Percentiles rank a stretch among this genome's conserved stretches.
These are phyloP conservation scores for Fissipunctia ypsillon DNA, from an alignment of 2,888 invertebrate genomes.

Conservation along the genomic window DNA sequence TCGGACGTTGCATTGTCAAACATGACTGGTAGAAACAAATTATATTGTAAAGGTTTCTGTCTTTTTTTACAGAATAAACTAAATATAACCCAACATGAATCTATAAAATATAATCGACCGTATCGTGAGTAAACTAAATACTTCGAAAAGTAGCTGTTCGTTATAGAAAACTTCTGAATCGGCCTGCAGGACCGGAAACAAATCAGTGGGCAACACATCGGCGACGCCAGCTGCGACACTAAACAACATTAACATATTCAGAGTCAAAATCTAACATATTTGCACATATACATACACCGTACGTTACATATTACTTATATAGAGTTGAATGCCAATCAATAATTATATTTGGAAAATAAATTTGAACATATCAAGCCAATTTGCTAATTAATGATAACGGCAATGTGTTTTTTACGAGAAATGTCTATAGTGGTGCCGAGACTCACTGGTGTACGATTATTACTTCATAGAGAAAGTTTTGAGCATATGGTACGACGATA, in stretches of 20 bases:
- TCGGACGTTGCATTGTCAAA: background rate
- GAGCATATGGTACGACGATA: background rate
- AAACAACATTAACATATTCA: conserved; percentile 58
- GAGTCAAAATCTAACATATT: conserved; percentile 56
- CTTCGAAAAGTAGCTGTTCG: background rate
- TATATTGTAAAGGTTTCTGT: background rate
- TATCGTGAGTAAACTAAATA: background rate
- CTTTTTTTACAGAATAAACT: background rate
- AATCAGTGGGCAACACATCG: conserved; percentile 12
- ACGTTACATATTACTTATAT: conserved; percentile 53
- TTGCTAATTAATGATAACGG: conserved; percentile 50
- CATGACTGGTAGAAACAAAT: background rate
- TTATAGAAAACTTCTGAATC: conserved; percentile 27
- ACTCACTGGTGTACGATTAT: conserved; percentile 32
- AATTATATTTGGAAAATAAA: conserved; percentile 53
- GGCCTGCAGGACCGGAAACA: conserved; percentile 22
- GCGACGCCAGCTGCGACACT: conserved; percentile 53
- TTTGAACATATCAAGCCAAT: conserved; percentile 62
- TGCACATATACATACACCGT: conserved; percentile 60
- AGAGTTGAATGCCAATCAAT: conserved; percentile 63
- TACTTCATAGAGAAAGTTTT: background rate
- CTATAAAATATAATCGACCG: background rate
- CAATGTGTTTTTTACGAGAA: conserved; percentile 27
- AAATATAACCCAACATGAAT: background rate
- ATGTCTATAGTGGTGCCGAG: conserved; percentile 22